These are phyloP conservation scores for Rhea americana DNA, from an alignment of 2,113 vertebrate species.

Conservation along the genomic window DNA sequence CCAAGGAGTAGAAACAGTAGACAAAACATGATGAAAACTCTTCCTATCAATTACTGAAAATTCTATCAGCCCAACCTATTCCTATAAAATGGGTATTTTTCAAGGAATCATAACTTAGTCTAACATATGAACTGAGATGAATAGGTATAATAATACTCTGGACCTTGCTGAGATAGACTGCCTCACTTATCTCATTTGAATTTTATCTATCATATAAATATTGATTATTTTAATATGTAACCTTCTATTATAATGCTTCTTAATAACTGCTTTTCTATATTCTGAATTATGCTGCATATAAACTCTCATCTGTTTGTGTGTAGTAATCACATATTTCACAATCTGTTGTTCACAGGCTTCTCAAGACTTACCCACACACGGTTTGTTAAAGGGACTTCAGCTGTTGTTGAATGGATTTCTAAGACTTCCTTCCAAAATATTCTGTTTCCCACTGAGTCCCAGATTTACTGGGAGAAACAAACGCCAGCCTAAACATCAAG, in stretches of 20 bases:
- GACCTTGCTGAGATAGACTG: background rate
- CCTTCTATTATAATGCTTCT: background rate
- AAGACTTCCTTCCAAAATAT: background rate
- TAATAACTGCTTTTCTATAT: background rate
- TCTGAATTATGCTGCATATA: background rate
- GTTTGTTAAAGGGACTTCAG: background rate
- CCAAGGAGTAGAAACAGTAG: background rate
- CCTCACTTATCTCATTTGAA: background rate
- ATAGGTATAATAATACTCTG: background rate
- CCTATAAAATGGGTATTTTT: background rate
- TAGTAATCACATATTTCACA: background rate
- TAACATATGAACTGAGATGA: background rate
- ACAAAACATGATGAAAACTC: slow-evolving; percentile 15
- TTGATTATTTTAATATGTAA: background rate
- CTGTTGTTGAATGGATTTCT: background rate
- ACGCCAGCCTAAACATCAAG: background rate
- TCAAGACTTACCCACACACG: background rate
- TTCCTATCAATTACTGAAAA: background rate
- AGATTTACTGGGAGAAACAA: background rate
- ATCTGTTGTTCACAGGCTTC: background rate
- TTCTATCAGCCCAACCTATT: background rate
- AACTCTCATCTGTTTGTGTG: background rate
- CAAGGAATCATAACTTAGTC: background rate
- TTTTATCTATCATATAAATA: slow-evolving; percentile 16
- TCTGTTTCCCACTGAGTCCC: background rate